A percentile compares a stretch with the other conserved stretches of the same genome.
phyloP scores from a whole-genome alignment of 2,888 invertebrate species.

The Gandaritis pyraliata region DNA sequence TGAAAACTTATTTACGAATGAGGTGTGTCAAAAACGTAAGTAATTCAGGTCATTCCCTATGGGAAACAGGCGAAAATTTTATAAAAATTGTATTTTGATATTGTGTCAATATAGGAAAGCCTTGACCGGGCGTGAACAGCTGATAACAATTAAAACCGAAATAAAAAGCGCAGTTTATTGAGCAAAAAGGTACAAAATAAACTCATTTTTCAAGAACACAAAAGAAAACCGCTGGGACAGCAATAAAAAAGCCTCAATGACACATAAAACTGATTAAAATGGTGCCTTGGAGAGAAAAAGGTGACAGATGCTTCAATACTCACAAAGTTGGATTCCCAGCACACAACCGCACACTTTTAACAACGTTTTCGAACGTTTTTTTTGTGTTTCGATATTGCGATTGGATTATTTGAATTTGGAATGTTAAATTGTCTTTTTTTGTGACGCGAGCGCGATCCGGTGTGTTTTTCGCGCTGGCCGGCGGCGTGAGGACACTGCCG shows the following conservation, averaged over 20 bases:
- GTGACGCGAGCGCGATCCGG: conserved; percentile 72
- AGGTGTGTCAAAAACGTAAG: background rate
- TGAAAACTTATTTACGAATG: background rate
- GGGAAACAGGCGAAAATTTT: background rate
- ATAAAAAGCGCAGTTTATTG: conserved; percentile 19
- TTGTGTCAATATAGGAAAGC: conserved; percentile 52
- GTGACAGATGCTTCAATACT: conserved; percentile 58
- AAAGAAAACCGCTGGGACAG: conserved; percentile 39
- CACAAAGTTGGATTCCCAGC: conserved; percentile 74
- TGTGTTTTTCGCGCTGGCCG: conserved; percentile 79
- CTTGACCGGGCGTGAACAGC: conserved; percentile 63
- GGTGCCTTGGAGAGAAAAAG: conserved; percentile 55
- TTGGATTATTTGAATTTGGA: conserved; percentile 53
- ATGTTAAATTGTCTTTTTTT: conserved; percentile 57
- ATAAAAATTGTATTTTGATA: conserved; percentile 1
- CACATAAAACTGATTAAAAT: conserved; percentile 64
- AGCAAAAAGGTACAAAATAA: conserved; percentile 15
- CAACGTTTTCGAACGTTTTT: conserved; percentile 45
- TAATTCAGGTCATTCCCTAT: background rate
- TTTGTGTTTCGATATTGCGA: conserved; percentile 44
- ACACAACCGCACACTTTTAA: conserved; percentile 63
- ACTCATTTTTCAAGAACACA: conserved; percentile 26
- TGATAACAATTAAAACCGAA: conserved; percentile 56
- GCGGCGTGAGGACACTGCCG: conserved; percentile 81
- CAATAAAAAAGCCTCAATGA: conserved; percentile 48